Base-by-base conservation (phyloP, 2,113 vertebrate species). In the Coracopsis vasa region DNA sequence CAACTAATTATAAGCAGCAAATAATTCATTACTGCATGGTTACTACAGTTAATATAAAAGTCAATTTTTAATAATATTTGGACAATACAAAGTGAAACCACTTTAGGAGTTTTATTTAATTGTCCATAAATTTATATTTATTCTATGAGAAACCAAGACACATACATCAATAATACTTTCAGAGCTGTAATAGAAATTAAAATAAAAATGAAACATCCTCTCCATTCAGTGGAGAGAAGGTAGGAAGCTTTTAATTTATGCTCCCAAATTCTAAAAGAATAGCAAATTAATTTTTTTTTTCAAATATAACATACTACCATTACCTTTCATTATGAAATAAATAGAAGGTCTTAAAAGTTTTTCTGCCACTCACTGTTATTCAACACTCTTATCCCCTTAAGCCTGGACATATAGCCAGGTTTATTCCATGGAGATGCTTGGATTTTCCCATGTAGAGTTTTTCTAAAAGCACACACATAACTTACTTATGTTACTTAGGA, bases 51-150 rank as follows among this genome's bases (percentile, higher is more conserved):
- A 91, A 82, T 65, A 85, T 16, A 65, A 80, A 92, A 95, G 85
- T 79, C 18, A 85, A 84, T 94, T 54, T 5, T 50, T 82, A 80
- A 67, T 83, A 86, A 73, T 85, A 82, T 91, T 82, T 87, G 35
- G 61, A 77, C 23, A 66, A 16, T 47, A 65, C 37, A 72, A 87
- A 93, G 25, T 77, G 37, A 89, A 87, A 90, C 5, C 13, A 41
- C 41, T 94, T 78, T 18, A 79, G 44, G 82, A 94, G 88, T 89
- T 58, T 58, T 4, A 91, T 91, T 87, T 56, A 65, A 16, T 72
- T 87, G 16, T 54, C 39, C 70, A 86, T 82, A 62, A 80, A 82
- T 88, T 82, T 41, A 21, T 82, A 69, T 48, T 91, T 80, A 13
- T 85, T 90, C 28, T 42, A 9, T 58, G 19, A 82, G 24, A 73